Conservation (phyloP, 1,140 invertebrate genomes). For the Zaprionus taronus region DNA sequence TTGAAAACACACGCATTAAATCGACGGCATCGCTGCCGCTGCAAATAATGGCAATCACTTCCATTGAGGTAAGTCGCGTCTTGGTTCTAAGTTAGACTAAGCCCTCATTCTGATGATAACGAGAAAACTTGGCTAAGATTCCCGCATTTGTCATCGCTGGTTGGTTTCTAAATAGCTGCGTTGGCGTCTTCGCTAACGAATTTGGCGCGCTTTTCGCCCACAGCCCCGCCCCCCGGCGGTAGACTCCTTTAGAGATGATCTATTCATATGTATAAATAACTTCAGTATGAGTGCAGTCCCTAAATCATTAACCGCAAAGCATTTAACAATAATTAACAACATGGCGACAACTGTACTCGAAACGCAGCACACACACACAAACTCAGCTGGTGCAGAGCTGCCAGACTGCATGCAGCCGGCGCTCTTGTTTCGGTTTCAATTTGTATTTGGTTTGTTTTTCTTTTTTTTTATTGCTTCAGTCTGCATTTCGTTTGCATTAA, state of each 20-base stretch:
- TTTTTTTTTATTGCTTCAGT: slow-evolving; percentile 27
- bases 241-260: not conserved
- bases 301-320: not conserved
- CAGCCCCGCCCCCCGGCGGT: not conserved
- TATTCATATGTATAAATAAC: not conserved
- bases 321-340: slow-evolving; percentile 36
- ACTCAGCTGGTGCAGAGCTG: slow-evolving; percentile 3
- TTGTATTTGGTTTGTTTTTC: not conserved
- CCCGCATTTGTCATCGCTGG: slow-evolving; percentile 21
- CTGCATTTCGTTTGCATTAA: slow-evolving; percentile 40
- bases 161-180: slow-evolving; percentile 67
- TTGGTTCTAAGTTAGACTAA: slow-evolving; percentile 60
- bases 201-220: slow-evolving; percentile 9
- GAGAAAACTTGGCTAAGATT: slow-evolving; percentile 67
- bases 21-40: slow-evolving; percentile 88
- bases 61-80: slow-evolving; percentile 88
- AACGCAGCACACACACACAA: slow-evolving; percentile 24
- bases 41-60: slow-evolving; percentile 90
- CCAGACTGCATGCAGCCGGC: slow-evolving; percentile 32
- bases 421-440: slow-evolving; percentile 7
- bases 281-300: not conserved
- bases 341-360: slow-evolving; percentile 64
- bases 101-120: not conserved
- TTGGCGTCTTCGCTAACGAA: slow-evolving; percentile 71
- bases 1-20: slow-evolving; percentile 86